These are phyloP conservation scores for Asteroscopus sphinx DNA, from an alignment of 2,888 invertebrate genomes.

Conservation along the genomic window DNA sequence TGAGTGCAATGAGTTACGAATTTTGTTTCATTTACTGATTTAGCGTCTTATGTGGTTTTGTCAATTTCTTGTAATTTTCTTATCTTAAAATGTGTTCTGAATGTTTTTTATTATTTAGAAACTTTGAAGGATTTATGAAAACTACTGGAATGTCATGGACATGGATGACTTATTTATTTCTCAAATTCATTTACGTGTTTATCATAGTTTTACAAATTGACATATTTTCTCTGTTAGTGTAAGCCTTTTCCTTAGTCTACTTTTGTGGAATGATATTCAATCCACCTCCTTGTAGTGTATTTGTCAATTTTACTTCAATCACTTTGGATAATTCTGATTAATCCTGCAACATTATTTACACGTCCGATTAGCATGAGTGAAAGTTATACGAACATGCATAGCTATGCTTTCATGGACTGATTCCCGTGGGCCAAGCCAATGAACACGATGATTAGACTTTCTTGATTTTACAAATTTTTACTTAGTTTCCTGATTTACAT, in stretches of 20 bases:
- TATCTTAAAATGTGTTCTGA: background rate
- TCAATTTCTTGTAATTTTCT: background rate
- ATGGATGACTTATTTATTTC: too few relatives aligned
- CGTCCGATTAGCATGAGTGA: slow-evolving; percentile 61
- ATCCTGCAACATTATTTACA: slow-evolving; percentile 34
- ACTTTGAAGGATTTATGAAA: too few relatives aligned
- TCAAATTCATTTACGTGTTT: too few relatives aligned
- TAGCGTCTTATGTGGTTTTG: background rate
- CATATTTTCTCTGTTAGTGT: too few relatives aligned
- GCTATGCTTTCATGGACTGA: slow-evolving; percentile 68
- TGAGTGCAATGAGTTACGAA: slow-evolving; percentile 35
- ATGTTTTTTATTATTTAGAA: background rate
- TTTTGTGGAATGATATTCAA: too few relatives aligned
- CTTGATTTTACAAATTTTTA: slow-evolving; percentile 50
- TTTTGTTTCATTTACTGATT: slow-evolving; percentile 34
- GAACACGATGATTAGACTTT: slow-evolving; percentile 67
- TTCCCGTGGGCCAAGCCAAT: slow-evolving; percentile 60
- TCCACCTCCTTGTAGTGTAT: too few relatives aligned
- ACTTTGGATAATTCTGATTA: slow-evolving; percentile 19
- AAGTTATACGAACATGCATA: slow-evolving; percentile 59
- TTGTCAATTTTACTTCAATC: too few relatives aligned
- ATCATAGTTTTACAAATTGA: too few relatives aligned
- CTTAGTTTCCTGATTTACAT: slow-evolving; percentile 20
- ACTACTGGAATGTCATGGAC: too few relatives aligned
- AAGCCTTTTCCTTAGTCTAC: too few relatives aligned